Base-by-base conservation (phyloP, 2,113 vertebrate species). In the Bufo bufo region DNA sequence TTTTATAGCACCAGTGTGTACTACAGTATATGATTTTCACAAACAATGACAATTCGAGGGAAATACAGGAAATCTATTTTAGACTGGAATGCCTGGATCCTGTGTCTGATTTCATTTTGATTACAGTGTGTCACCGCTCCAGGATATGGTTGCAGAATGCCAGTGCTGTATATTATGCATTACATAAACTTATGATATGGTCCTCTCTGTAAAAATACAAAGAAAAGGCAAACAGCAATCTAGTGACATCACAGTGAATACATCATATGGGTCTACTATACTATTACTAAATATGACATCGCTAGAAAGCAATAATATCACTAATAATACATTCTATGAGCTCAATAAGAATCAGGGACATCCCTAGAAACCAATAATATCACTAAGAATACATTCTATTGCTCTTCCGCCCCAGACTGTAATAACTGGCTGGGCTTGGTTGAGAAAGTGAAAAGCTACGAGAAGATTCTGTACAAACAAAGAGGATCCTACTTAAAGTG, bases 31-130 rank as follows among this genome's bases (percentile, higher is more conserved):
- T 84, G 65, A 50, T 54, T 23, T 84, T 71, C n/a, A 84, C 82
- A 84, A 69, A 54, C 82, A 69, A 63, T 54, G 82, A 71, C 82
- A 52, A 71, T 69, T 84, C 82, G 63, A n/a, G 63, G 16, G 23
- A 84, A 83, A 33, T 83, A 13, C 81, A 84, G 82, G 82, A 84
- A 84, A 63, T 71, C 82, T 84, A 84, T 84, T 84, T 69, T 84
- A 19, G 82, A 23, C 54, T 12, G 82, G 58, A 81, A 81, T 65
- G 80, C 14, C 71, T 66, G 82, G 65, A 84, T 84, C 49, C 50
- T 49, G 45, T 23, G 47, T 66, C 63, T 33, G 82, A 84, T 84
- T 69, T 23, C 49, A 14, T 71, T 66, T 54, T 71, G 20, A 84
- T 69, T 84, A 84, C 82, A 71, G 82, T 17, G 50, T 61, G 78